Evolutionary conservation across 2,113 vertebrate species (phyloP).

Genomic region (Podilymbus podiceps): DNA sequence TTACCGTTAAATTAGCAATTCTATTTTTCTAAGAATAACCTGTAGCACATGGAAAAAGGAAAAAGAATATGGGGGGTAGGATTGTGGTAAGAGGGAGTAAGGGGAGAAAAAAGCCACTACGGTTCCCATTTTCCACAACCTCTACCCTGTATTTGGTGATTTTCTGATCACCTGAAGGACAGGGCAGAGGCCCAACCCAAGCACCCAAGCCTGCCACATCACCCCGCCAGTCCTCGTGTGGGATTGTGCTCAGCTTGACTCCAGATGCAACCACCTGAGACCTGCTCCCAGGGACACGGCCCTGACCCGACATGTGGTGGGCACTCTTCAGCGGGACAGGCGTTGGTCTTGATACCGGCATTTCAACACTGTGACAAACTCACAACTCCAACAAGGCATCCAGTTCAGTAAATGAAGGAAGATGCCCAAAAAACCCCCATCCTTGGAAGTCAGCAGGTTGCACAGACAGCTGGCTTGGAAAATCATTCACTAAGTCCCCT

Average conservation of each 20-base stretch:
- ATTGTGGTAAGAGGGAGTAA: not conserved
- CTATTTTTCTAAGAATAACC: not conserved
- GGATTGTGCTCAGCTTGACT: not conserved
- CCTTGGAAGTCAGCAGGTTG: not conserved
- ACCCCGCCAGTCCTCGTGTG: not conserved
- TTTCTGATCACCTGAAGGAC: not conserved
- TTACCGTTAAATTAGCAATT: not conserved
- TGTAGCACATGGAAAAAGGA: not conserved
- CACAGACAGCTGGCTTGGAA: not conserved
- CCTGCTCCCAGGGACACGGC: not conserved
- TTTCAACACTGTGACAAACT: not conserved
- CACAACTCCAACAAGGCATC: not conserved
- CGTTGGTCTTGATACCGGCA: not conserved
- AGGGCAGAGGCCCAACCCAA: not conserved
- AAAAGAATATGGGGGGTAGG: not conserved
- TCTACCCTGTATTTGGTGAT: not conserved
- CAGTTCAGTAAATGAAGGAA: not conserved
- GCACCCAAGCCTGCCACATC: not conserved
- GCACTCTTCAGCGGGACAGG: not conserved
- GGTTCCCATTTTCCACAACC: not conserved
- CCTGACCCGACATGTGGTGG: accelerated
- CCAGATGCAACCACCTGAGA: not conserved
- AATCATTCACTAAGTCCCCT: not conserved
- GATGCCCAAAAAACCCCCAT: not conserved
- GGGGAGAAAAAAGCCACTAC: not conserved